Percentiles rank a stretch among this genome's conserved stretches.
phyloP scores from a whole-genome alignment of 2,797 vertebrate genomes.

The Eulemur rubriventer region DNA sequence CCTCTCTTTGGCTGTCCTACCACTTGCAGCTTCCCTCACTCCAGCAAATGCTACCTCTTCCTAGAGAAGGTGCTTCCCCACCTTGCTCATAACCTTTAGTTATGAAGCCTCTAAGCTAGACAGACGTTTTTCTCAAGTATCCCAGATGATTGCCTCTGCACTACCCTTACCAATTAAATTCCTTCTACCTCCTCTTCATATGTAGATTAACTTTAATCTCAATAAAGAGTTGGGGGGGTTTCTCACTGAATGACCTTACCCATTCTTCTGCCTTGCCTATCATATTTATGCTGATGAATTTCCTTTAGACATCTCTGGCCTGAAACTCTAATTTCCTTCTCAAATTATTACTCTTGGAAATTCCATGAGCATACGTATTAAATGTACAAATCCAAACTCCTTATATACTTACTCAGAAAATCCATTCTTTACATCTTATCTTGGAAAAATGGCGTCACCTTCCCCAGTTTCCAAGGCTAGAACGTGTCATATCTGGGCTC shows the following conservation, averaged over 20 bases:
- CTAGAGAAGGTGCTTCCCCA: not conserved
- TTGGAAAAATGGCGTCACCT: not conserved
- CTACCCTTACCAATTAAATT: not conserved
- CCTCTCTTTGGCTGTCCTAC: not conserved
- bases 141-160: not conserved
- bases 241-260: not conserved
- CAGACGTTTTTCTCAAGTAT: not conserved
- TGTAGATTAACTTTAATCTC: not conserved
- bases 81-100: not conserved
- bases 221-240: not conserved
- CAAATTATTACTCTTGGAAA: not conserved
- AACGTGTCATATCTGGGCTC: not conserved
- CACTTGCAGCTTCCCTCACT: not conserved
- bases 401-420: not conserved
- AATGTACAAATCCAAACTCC: not conserved
- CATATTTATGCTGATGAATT: not conserved
- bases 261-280: not conserved
- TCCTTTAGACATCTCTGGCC: not conserved
- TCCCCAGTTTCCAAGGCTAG: not conserved
- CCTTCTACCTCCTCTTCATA: not conserved
- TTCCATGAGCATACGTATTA: not conserved
- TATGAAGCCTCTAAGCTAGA: not conserved
- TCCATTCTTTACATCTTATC: not conserved
- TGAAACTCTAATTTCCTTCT: not conserved
- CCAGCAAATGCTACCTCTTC: not conserved